Evolutionary conservation across 2,797 vertebrate genomes (phyloP).

Genomic region (Yasuhikotakia modesta): DNA sequence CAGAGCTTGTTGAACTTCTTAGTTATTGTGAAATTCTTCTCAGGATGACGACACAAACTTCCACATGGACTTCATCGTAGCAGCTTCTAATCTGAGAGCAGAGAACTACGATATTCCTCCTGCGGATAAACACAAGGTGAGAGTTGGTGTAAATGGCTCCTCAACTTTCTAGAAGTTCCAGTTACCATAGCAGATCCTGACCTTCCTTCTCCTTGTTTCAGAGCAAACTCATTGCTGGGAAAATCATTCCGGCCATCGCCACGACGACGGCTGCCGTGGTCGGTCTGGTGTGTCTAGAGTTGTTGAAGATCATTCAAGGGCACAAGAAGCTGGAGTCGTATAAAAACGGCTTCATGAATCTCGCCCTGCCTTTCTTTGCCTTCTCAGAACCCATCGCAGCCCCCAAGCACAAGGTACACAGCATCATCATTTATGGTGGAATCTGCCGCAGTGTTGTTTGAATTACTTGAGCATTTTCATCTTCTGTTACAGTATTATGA

Average conservation of each 20-base stretch:
- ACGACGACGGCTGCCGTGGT: slow-evolving; percentile 91
- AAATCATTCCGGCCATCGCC: slow-evolving; percentile 96
- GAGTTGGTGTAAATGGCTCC: neutral
- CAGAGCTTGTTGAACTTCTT: neutral
- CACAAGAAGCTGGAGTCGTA: slow-evolving; percentile 85
- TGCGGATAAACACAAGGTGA: slow-evolving; percentile 92
- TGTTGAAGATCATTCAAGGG: slow-evolving; percentile 90
- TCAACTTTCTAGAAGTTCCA: neutral
- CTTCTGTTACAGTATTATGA: slow-evolving; percentile 85
- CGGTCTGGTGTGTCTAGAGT: slow-evolving; percentile 91
- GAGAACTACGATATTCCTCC: slow-evolving; percentile 96
- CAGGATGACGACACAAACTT: slow-evolving; percentile 93
- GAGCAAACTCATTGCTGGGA: slow-evolving; percentile 96
- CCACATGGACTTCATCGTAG: slow-evolving; percentile 97
- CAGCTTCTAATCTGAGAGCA: slow-evolving; percentile 90
- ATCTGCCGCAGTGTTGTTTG: neutral
- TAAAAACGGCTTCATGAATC: slow-evolving; percentile 95
- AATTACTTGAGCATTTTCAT: neutral
- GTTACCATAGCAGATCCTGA: neutral
- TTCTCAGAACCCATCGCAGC: slow-evolving; percentile 93
- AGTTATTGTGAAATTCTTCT: neutral
- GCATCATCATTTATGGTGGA: neutral
- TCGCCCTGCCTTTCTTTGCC: slow-evolving; percentile 93
- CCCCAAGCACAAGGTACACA: slow-evolving; percentile 87
- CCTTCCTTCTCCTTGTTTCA: slow-evolving; percentile 51